Evolutionary conservation across 2,888 invertebrate species (phyloP), one percentile per base, ranked within the genome.

Genomic region (Aspidiotus rigidus): DNA sequence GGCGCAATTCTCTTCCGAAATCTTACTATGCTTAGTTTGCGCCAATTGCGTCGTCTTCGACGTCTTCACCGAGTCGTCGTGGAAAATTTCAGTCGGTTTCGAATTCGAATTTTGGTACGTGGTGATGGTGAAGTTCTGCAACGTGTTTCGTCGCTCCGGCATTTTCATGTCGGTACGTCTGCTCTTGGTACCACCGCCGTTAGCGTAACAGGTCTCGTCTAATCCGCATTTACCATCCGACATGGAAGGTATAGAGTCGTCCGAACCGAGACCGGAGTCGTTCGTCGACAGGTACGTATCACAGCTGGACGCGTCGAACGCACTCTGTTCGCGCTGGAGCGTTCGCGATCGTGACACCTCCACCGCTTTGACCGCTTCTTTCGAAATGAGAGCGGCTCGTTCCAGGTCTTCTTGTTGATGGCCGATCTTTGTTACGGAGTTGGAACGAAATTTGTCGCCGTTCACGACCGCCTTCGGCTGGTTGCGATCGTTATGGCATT

Each of bases 121-220:
- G 6, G 73, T 73, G 16, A 76, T 75, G 15, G 72, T 74, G 71
- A 76, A 76, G 71, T 76, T 76, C 15, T 75, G 71, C 16, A 75
- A 70, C 44, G 72, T 73, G 56, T 64, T 62, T 11, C 69, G 53
- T 13, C 61, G 5, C 28, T 57, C 70, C 49, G 59, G 64, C 16
- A 54, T 40, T 64, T 64, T 63, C 53, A 28, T 54, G 17, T 49
- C 63, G 8, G 57, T 16, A 56, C 44, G 61, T 42, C 70, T 8
- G 53, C 59, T 13, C 17, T 54, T 41, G 49, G 41, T 7, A 11
- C 11, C 11, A 17, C n/a, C 41, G 39, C n/a, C 39, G 9, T 6
- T 17, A 41, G 57, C 1, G 16, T 41, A n/a, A 49, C 61, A n/a
- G 28, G 55, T 8, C 39, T 54, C 41, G 66, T 71, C 66, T 5